Evolutionary conservation across 2,888 invertebrate genomes (phyloP), one percentile per base, ranked within the genome.

Genomic region (Aleiodes alternator): DNA sequence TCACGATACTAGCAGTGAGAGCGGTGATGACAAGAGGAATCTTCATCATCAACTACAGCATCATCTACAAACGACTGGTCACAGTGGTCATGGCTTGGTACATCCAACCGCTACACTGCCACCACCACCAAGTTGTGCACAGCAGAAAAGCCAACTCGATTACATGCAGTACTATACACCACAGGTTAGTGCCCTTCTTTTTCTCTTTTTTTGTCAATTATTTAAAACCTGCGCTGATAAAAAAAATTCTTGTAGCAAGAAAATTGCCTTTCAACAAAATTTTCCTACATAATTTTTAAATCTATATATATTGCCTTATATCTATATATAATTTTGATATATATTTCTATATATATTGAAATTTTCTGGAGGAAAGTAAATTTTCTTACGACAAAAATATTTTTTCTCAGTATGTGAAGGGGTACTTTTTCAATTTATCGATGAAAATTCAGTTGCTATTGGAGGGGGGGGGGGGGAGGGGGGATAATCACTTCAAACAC

Each of bases 141-240:
- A 89, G 73, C 89, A 89, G 73, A 89, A 89, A 82, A 87, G 85
- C 64, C 89, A 89, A 73, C 81, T 89, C 66, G 89, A 89, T 72
- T 89, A 89, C 77, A 89, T 89, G 88, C 88, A 88, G 81, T 88
- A 87, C 80, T 89, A 89, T 81, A 86, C 86, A 75, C 86, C 88
- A 68, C 89, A 89, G 88, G 89, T 89, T 69, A 71, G 79, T 72
- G 12, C 14, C 53, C 23, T 31, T 31, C 50, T 16, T 16, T 73
- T 53, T 38, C 51, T 43, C 38, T 48, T 23, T n/a, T 64, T 48
- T 43, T 31, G 11, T 51, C 31, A 51, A 48, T 11, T 56, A 31
- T 56, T 43, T 9, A 0, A 43, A 43, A 11, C 9, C 51, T 23
- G 23, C 23, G 2, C 1, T 23, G 23, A 23, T 1, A 23, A 23